Base-by-base conservation (phyloP, 1,140 invertebrate genomes). In the Micrasema longulum region DNA sequence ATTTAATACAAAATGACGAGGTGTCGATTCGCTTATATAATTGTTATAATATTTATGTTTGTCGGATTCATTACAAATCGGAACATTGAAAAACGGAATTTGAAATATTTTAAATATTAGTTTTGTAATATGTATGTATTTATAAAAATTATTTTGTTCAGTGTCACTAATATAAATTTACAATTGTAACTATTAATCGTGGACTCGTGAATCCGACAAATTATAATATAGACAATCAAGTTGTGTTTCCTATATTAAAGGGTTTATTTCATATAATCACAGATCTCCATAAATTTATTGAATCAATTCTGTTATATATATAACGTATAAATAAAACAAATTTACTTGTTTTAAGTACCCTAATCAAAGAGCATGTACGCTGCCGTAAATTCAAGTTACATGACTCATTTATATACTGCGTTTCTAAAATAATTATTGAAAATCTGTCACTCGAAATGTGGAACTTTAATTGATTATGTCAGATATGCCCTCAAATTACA, bases 1-100 rank as follows among this genome's bases (percentile, higher is more conserved):
- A 53, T 60, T 71, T 71, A 72, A 68, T 72, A 66, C 52, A 72
- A 72, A 72, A 72, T 23, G 71, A 62, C 71, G 11, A 53, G 41
- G 26, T 43, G 31, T 53, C 65, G 22, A 43, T 68, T 52, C 43
- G 41, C 50, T 73, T 69, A 52, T 35, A 69, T 71, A 64, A 45
- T 65, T 22, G 45, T 41, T 38, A 31, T 31, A 2, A 31, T 26
- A 69, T n/a, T n/a, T 63, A 22, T n/a, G 60, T 52, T 14, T 53
- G 47, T 41, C 47, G 43, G 36, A 71, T 63, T 57, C 57, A 31
- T 62, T 69, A 45, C 67, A 68, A 52, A 68, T 14, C 50, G 41
- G 26, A 16, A 35, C 22, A 47, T 47, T 35, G 35, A 10, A 31
- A 26, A 31, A 31, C 7, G 2, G 26, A 31, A 31, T 31, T 31